phyloP scores from a whole-genome alignment of 2,797 vertebrate genomes.

The Falco concolor region DNA sequence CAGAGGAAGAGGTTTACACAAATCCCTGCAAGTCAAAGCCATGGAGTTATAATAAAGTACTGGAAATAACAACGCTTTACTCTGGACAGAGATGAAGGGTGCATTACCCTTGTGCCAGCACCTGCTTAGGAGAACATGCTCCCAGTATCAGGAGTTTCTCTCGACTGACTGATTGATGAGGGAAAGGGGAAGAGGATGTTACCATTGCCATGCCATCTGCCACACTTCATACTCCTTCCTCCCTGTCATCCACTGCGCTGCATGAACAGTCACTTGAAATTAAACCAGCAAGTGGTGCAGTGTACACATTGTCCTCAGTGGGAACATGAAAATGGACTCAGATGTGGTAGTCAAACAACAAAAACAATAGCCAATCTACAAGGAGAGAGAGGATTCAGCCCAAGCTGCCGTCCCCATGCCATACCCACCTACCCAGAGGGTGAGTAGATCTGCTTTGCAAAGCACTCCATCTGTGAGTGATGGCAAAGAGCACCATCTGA shows the following conservation, averaged over 20 bases:
- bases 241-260: not conserved
- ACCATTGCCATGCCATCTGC: not conserved
- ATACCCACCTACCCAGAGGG: constrained; percentile 37
- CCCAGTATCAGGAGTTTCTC: not conserved
- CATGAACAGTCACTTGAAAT: not conserved
- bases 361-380: constrained; percentile 6
- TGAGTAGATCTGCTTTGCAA: constrained; percentile 55
- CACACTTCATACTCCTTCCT: not conserved
- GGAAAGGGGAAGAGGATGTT: not conserved
- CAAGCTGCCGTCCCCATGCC: not conserved
- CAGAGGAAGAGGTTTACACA: not conserved
- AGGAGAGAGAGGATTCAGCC: constrained; percentile 11
- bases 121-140: not conserved
- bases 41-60: not conserved
- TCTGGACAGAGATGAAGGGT: not conserved
- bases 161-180: not conserved
- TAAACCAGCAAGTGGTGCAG: not conserved
- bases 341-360: not conserved
- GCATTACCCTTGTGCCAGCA: not conserved
- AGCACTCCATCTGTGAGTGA: constrained; percentile 48
- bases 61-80: not conserved
- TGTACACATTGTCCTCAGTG: not conserved
- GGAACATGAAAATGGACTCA: constrained; percentile 5
- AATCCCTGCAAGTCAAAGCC: not conserved
- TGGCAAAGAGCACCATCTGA: constrained; percentile 45